Base-by-base conservation (phyloP, 30 jellyfish, hydroid and myxozoan species). In the Hydractinia symbiolongicarpus region DNA sequence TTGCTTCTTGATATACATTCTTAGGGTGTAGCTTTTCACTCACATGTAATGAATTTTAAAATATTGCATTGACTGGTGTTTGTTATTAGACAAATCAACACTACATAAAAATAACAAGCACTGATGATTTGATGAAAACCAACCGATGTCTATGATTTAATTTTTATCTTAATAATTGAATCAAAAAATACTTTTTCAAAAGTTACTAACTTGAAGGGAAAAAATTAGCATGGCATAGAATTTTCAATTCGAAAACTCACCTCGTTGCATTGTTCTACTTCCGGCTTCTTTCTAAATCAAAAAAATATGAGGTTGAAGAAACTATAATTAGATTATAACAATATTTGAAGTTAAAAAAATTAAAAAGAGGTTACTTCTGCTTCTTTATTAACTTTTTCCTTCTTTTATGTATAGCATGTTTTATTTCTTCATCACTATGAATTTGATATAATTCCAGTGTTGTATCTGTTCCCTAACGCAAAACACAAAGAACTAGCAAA, bases 391-490 rank as follows among this genome's bases (percentile, higher is more conserved):
- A 74, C 49, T 81, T 86, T 73, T 86, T 91, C 75, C 6, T 30
- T 53, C 83, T 86, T 81, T 86, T 91, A 54, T 85, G 68, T 10
- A 86, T 16, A 51, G 86, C 80, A 19, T 81, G 73, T 13, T 73
- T 9, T 9, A 81, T 87, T 60, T 91, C 98, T 5, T 84, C 95
- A 30, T 79, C 89, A 11, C 78, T 53, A 70, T 83, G 73, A 11
- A 91, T 54, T 62, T 82, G 83, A 88, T 86, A 91, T 17, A 91
- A 57, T 60, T 91, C 98, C 17, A 91, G 84, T 50, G 86, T 53
- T 51, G 86, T 60, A 73, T 91, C 98, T 15, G 87, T 79, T n/a
- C 96, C 98, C 98, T 91, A 76, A 72, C 5, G 68, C 21, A 40
- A 51, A 64, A 62, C 14, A 64, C 74, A 64, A 64, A 64, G 8